Base-by-base conservation (phyloP, 2,888 invertebrate species). In the Lithophane socia region DNA sequence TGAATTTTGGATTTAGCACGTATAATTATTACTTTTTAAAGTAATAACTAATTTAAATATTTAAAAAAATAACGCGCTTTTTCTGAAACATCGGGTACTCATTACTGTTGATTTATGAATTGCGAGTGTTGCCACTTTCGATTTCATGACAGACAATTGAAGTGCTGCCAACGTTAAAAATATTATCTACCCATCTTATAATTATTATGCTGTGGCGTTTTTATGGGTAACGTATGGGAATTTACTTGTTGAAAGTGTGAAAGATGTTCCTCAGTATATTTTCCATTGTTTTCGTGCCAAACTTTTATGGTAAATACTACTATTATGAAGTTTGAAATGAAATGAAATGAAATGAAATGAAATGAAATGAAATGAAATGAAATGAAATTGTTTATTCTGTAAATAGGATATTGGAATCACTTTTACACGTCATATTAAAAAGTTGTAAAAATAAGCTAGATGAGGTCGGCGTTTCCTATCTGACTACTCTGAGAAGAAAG, bases 121-220 rank as follows among this genome's bases (percentile, higher is more conserved):
- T 79, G 82, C 73, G 75, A 58, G 74, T 82, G 83, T 79, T 84
- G 72, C 72, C 75, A 80, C 65, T 80, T 78, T 79, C 29, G 9
- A 61, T 18, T 42, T 52, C 44, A 77, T 79, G 21, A 75, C 83
- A 69, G 73, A 73, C 75, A 75, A 84, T 78, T 73, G 63, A 37
- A 58, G 75, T 68, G 63, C 65, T 86, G 75, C 69, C 74, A 75
- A 56, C 72, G 54, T 66, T 68, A 80, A 83, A 75, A 75, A 75
- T 70, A 86, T 63, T 61, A n/a, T n/a, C n/a, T n/a, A 56, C 61
- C n/a, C 37, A 37, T 58, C 12, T 61, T 70, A 56, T 76, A 87
- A 82, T 77, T 74, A 67, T 77, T 56, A 82, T n/a, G 65, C 21
- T 68, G 16, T 29, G 13, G 42, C 29, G 3, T 63, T 66, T 60